Percentiles rank a stretch among this genome's conserved stretches.
These are phyloP conservation scores for Electrona antarctica DNA, from an alignment of 2,113 vertebrate genomes.

Conservation along the genomic window DNA sequence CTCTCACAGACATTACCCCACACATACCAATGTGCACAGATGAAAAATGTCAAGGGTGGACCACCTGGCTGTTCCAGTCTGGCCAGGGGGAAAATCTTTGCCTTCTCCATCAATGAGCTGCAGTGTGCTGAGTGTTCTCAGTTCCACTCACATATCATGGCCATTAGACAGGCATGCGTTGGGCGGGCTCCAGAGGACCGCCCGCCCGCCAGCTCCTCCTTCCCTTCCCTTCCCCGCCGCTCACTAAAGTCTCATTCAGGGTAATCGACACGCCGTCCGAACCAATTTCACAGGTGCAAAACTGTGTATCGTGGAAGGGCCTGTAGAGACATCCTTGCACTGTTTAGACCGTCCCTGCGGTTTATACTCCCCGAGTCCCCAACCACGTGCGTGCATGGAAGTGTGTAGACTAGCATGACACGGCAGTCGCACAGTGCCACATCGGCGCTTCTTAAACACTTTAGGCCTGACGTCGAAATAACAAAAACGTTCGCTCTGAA, in stretches of 20 bases:
- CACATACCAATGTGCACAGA: slow-evolving; percentile 68
- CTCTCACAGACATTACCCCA: slow-evolving; percentile 59
- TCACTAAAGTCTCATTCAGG: slow-evolving; percentile 62
- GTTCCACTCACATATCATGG: slow-evolving; percentile 71
- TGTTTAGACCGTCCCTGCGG: slow-evolving; percentile 37
- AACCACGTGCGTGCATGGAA: slow-evolving; percentile 31
- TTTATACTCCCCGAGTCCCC: background rate
- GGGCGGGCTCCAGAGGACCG: slow-evolving; percentile 59
- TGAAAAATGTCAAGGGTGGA: slow-evolving; percentile 74
- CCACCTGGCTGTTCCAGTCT: slow-evolving; percentile 71
- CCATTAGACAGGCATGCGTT: slow-evolving; percentile 76
- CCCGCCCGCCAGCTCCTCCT: slow-evolving; percentile 15
- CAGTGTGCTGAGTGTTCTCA: slow-evolving; percentile 65
- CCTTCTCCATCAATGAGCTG: slow-evolving; percentile 74
- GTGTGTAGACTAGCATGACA: slow-evolving; percentile 20
- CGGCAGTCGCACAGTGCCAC: background rate
- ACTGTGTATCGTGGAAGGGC: slow-evolving; percentile 58
- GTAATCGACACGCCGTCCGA: slow-evolving; percentile 61
- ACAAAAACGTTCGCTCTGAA: no score
- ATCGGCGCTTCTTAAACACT: slow-evolving; percentile 1
- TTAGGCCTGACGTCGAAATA: no score
- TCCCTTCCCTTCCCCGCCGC: slow-evolving; percentile 21
- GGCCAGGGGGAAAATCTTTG: slow-evolving; percentile 69
- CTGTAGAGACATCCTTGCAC: slow-evolving; percentile 43
- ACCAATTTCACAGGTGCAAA: slow-evolving; percentile 70